Percentiles rank a stretch among this genome's conserved stretches.
These are phyloP conservation scores for Ceratina japonica DNA, from an alignment of 1,140 invertebrate genomes.

Conservation along the genomic window DNA sequence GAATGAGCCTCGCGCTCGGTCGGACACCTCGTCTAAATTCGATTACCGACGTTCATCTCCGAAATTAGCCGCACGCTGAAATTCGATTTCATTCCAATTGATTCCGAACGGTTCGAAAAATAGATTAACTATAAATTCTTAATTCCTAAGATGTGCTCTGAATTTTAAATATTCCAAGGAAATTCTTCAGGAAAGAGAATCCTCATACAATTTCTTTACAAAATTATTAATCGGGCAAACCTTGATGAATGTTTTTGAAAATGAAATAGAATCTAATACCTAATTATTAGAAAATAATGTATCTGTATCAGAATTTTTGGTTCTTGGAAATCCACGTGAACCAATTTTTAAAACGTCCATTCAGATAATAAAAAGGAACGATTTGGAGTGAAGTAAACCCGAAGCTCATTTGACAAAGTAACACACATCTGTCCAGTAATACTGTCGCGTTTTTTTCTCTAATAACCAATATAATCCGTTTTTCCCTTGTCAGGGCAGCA, in stretches of 20 bases:
- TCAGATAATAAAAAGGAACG: constrained; percentile 40
- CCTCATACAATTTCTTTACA: too few relatives aligned
- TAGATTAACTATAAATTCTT: too few relatives aligned
- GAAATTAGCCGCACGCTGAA: not conserved
- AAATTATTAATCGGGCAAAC: too few relatives aligned
- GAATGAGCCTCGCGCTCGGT: constrained; percentile 1
- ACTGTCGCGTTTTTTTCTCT: constrained; percentile 38
- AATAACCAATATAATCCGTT: constrained; percentile 64
- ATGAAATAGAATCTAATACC: too few relatives aligned
- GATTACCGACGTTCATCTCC: not conserved
- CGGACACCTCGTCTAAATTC: not conserved
- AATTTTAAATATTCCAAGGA: too few relatives aligned
- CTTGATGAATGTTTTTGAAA: too few relatives aligned
- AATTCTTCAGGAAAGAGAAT: too few relatives aligned
- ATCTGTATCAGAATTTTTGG: too few relatives aligned
- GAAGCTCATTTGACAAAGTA: constrained; percentile 51
- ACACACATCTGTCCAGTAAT: constrained; percentile 46
- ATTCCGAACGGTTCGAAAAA: too few relatives aligned
- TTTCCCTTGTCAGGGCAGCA: constrained; percentile 53
- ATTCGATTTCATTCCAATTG: not conserved
- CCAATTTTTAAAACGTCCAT: too few relatives aligned
- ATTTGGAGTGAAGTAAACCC: constrained; percentile 32
- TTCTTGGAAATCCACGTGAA: constrained; percentile 12
- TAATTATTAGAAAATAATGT: too few relatives aligned
- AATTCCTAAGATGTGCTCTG: too few relatives aligned